phyloP scores from a whole-genome alignment of 2,113 vertebrate species.

The Apodemus speciosus region DNA sequence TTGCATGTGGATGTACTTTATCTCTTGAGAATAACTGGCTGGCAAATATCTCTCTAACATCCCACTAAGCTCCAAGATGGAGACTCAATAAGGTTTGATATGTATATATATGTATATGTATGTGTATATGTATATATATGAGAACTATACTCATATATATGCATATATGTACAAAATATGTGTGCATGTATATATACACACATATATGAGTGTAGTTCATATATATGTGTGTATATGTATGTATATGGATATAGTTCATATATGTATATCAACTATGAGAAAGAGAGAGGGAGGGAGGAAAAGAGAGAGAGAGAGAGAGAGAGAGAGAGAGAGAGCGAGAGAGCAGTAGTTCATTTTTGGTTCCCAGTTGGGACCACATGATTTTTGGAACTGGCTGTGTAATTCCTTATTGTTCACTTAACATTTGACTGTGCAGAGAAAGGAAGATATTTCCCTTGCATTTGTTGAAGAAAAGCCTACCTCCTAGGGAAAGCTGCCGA shows the following conservation, averaged over 20 bases:
- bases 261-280: too few species aligned
- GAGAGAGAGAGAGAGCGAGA: too few species aligned
- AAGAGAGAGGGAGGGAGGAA: too few species aligned
- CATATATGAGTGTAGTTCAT: too few species aligned
- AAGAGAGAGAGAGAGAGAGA: too few species aligned
- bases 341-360: too few species aligned
- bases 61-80: background rate
- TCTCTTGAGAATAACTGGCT: background rate
- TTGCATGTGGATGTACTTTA: background rate
- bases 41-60: background rate
- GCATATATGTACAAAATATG: too few species aligned
- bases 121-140: too few species aligned
- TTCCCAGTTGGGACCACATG: accelerated
- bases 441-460: background rate
- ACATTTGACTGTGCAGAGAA: background rate
- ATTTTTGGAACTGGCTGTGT: background rate
- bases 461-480: background rate
- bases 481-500: background rate
- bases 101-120: background rate
- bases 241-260: background rate
- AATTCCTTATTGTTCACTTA: too few species aligned
- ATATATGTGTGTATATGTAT: too few species aligned
- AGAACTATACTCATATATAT: too few species aligned
- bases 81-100: background rate
- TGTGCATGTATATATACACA: too few species aligned